Conservation (phyloP, 2,888 invertebrate genomes). For the Caenorhabditis sp. region DNA sequence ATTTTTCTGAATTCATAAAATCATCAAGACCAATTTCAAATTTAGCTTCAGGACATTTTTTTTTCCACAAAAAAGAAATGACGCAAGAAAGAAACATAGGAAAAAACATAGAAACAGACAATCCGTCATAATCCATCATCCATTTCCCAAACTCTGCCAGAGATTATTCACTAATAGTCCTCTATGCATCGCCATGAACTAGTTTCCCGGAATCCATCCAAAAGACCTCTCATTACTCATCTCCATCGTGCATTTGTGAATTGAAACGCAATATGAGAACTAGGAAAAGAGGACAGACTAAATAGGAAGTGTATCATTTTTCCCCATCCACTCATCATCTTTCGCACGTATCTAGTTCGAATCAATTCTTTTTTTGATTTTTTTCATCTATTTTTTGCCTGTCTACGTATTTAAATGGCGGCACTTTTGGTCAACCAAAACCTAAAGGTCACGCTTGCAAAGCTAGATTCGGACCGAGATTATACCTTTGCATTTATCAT, state of each 20-base stretch:
- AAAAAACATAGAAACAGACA: not conserved
- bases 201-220: constrained; percentile 19
- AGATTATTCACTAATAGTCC: constrained; percentile 14
- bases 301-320: constrained; percentile 32
- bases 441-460: constrained; percentile 12
- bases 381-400: not conserved
- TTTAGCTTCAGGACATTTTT: no score
- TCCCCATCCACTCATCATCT: constrained; percentile 4
- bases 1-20: no score
- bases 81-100: no score
- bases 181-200: constrained; percentile 4
- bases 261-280: constrained; percentile 13
- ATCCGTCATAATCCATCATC: constrained; percentile 52
- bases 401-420: no score
- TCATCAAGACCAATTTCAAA: no score
- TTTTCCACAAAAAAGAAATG: not conserved
- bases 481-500: not conserved
- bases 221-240: constrained; percentile 25
- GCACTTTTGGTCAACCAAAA: not conserved
- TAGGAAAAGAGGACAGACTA: no score
- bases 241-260: constrained; percentile 25
- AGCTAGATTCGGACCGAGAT: not conserved
- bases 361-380: no score
- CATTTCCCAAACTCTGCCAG: not conserved
- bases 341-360: not conserved